A percentile compares a stretch with the other conserved stretches of the same genome.
These are phyloP conservation scores for Echinometra lucunter DNA, from an alignment of 53 echinoderm and acorn worm genomes.

Conservation along the genomic window DNA sequence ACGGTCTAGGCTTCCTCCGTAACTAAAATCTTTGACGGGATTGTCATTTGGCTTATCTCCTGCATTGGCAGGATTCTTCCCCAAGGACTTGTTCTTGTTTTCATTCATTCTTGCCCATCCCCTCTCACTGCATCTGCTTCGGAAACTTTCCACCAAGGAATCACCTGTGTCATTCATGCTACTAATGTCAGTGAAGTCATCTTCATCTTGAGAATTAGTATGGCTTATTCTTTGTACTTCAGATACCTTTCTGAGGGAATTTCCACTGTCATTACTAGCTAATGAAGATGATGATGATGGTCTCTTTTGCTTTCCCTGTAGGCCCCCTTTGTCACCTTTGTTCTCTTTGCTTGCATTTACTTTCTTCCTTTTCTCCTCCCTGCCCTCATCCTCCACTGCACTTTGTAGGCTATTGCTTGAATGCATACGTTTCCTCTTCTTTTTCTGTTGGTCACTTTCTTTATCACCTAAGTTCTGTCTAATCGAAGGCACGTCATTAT, in stretches of 20 bases:
- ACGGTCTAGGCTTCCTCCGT: not conserved
- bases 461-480: not conserved
- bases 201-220: not conserved
- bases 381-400: not conserved
- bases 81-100: not conserved
- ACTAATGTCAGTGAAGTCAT: not conserved
- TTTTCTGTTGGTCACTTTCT: not conserved
- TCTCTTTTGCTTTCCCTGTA: not conserved
- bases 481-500: not conserved
- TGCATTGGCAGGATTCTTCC: not conserved
- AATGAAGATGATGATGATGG: not conserved
- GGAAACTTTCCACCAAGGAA: conserved; percentile 27
- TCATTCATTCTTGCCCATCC: conserved; percentile 44
- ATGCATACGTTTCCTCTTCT: conserved; percentile 26
- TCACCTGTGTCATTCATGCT: not conserved
- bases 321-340: not conserved
- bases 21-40: not conserved
- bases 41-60: not conserved
- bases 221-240: not conserved
- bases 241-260: not conserved
- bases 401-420: conserved; percentile 3
- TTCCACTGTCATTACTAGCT: not conserved
- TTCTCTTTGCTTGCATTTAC: not conserved
- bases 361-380: conserved; percentile 19
- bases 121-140: conserved; percentile 32